Evolutionary conservation across 2,888 invertebrate genomes (phyloP).

Genomic region (Drosophila pullipes): DNA sequence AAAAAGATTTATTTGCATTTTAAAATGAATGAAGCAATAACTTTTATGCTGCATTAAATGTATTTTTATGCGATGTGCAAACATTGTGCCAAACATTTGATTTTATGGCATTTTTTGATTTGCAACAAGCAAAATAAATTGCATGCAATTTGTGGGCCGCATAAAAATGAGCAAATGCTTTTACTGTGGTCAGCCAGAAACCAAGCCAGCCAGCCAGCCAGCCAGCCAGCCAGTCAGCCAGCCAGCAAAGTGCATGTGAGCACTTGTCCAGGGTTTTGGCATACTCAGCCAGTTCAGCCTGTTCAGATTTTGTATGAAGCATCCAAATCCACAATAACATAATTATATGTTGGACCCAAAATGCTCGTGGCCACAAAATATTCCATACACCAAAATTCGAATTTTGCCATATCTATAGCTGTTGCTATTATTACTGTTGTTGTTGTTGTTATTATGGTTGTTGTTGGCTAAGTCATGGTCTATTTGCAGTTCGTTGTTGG

Average conservation of each 20-base stretch:
- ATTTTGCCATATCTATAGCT: conserved; percentile 9
- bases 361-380: conserved; percentile 53
- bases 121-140: conserved; percentile 78
- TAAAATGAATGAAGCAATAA: conserved; percentile 77
- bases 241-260: conserved; percentile 25
- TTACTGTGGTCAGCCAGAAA: conserved; percentile 25
- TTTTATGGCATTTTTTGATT: conserved; percentile 78
- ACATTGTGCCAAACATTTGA: conserved; percentile 69
- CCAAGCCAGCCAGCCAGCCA: conserved; percentile 1
- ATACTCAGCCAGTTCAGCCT: conserved; percentile 4
- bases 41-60: conserved; percentile 76
- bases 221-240: conserved; percentile 10
- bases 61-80: conserved; percentile 66
- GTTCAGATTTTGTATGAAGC: conserved; percentile 34
- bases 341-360: conserved; percentile 60
- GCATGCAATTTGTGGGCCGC: conserved; percentile 74
- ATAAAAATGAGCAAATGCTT: conserved; percentile 70
- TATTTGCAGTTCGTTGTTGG: conserved; percentile 57
- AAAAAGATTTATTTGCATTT: conserved; percentile 74
- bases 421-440: conserved; percentile 13
- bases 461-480: conserved; percentile 33
- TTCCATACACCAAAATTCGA: conserved; percentile 34
- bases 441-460: conserved; percentile 12
- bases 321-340: conserved; percentile 57
- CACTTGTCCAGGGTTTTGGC: conserved; percentile 2